Evolutionary conservation across 2,113 vertebrate genomes (phyloP).

Genomic region (Turdus rufiventris): DNA sequence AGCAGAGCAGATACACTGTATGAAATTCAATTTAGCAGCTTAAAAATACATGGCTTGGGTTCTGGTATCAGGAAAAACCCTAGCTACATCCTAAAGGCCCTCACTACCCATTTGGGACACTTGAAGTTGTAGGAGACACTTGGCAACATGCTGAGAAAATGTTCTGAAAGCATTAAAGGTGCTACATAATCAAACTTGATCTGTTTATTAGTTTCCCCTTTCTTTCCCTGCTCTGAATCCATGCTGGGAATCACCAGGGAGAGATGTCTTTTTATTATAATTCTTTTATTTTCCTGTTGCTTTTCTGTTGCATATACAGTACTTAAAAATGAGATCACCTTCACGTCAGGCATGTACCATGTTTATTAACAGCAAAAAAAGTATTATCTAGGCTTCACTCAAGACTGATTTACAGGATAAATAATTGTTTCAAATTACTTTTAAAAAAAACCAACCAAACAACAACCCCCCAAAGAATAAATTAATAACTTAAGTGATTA

Average conservation of each 20-base stretch:
- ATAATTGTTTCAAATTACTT: constrained; percentile 73
- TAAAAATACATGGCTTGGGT: neutral
- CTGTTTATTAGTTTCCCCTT: neutral
- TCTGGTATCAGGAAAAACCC: neutral
- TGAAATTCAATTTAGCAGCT: neutral
- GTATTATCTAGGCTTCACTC: constrained; percentile 60
- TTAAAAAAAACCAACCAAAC: neutral
- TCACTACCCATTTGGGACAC: neutral
- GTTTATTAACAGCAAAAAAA: constrained; percentile 73
- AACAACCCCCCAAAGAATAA: constrained; percentile 81
- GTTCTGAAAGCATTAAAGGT: neutral
- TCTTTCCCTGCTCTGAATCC: neutral
- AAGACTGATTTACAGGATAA: constrained; percentile 72
- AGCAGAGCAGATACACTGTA: neutral
- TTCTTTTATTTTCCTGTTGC: constrained; percentile 63
- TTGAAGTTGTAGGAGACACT: neutral
- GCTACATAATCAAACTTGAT: neutral
- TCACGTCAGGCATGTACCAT: constrained; percentile 68
- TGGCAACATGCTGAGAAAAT: neutral
- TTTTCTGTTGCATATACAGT: constrained; percentile 31
- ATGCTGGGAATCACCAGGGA: neutral
- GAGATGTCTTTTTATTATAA: neutral
- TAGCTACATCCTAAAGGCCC: neutral
- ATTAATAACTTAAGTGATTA: constrained; percentile 99
- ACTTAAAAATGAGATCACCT: constrained; percentile 63